Percentiles rank a stretch among this genome's conserved stretches.
Evolutionary conservation across 2,888 invertebrate genomes (phyloP).

Genomic region (Rhingia rostrata): DNA sequence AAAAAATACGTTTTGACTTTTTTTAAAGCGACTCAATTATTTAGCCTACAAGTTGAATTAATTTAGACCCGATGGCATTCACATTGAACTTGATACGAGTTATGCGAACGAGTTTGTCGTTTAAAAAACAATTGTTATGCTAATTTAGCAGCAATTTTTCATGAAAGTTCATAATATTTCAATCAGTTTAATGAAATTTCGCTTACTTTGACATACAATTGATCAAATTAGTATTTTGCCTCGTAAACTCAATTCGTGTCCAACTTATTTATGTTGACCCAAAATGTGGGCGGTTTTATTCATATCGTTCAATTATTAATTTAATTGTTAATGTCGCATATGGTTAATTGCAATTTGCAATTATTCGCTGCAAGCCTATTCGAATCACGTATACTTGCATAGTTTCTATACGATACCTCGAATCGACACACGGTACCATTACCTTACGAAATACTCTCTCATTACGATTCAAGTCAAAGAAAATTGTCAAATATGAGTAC

Average conservation of each 20-base stretch:
- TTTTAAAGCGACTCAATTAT: background rate
- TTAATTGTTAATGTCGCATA: conserved; percentile 31
- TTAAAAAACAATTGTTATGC: conserved; percentile 4
- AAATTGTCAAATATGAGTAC: conserved; percentile 65
- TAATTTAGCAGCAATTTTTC: conserved; percentile 15
- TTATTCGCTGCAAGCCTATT: conserved; percentile 15
- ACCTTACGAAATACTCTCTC: conserved; percentile 52
- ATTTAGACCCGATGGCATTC: conserved; percentile 21
- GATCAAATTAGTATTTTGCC: background rate
- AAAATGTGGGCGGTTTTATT: background rate
- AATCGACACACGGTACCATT: background rate
- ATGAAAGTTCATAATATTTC: background rate
- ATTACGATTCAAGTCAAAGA: conserved; percentile 65
- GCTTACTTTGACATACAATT: background rate
- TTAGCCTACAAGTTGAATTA: background rate
- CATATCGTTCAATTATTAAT: conserved; percentile 3
- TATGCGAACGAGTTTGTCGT: conserved; percentile 19
- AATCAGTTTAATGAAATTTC: conserved; percentile 17
- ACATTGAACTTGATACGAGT: conserved; percentile 39
- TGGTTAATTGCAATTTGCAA: conserved; percentile 31
- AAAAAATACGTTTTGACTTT: too few species aligned
- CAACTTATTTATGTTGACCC: background rate
- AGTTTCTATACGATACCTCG: conserved; percentile 8
- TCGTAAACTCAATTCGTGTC: background rate
- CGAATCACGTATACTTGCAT: conserved; percentile 49